phyloP scores from a whole-genome alignment of 2,888 invertebrate species.

The Acanthopleura granulata region DNA sequence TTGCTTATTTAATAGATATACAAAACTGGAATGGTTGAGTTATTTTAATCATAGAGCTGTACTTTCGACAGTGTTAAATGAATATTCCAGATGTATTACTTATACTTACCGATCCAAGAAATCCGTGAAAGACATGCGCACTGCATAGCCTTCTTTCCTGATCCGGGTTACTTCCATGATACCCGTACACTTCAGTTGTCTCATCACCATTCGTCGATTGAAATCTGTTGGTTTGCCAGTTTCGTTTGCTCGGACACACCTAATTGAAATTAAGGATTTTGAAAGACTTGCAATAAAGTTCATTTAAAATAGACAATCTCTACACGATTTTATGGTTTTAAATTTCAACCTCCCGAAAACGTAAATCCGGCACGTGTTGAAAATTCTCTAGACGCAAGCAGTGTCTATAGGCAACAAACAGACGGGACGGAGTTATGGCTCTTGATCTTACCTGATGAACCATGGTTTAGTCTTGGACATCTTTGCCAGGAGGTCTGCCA shows the following conservation, averaged over 20 bases:
- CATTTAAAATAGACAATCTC: too few species aligned
- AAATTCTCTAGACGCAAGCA: too few species aligned
- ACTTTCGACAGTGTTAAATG: too few species aligned
- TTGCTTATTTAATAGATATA: too few species aligned
- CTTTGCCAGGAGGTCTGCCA: constrained; percentile 10
- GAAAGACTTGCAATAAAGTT: background rate
- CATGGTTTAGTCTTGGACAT: constrained; percentile 19
- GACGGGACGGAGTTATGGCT: too few species aligned
- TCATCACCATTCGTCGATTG: background rate
- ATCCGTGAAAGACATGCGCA: constrained; percentile 18
- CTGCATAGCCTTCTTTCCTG: constrained; percentile 16
- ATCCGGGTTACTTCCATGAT: constrained; percentile 11
- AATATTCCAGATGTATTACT: background rate
- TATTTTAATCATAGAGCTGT: too few species aligned
- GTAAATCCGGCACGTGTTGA: too few species aligned
- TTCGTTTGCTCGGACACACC: constrained; percentile 18
- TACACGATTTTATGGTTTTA: too few species aligned
- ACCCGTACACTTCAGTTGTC: constrained; percentile 18
- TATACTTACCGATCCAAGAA: constrained; percentile 12
- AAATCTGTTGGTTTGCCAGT: background rate
- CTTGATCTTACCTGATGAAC: constrained; percentile 11
- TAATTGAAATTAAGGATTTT: background rate
- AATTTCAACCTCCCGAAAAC: too few species aligned
- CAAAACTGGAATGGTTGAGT: too few species aligned
- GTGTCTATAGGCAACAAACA: too few species aligned